Base-by-base conservation (phyloP, 2,888 invertebrate species). In the Glyphotaelius pellucidus region DNA sequence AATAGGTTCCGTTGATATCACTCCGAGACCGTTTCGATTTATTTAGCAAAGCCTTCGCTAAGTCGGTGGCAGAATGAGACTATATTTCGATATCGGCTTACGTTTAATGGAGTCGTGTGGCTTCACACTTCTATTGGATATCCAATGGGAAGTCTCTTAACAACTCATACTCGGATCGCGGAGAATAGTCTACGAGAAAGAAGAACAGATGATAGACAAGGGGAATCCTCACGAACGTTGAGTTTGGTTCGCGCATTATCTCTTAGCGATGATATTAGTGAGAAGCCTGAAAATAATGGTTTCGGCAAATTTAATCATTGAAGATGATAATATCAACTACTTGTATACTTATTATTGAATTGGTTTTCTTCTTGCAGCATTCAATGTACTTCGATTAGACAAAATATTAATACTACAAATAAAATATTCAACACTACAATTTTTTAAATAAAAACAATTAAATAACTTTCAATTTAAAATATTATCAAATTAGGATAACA, bases 21-120 rank as follows among this genome's bases (percentile, higher is more conserved):
- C 5, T 19, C 38, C 84, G n/a, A 35, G 14, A 38, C 52, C 52
- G 25, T 19, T 52, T 67, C 67, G 25, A 67, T 67, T 67, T 67
- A 67, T n/a, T n/a, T 25, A 47, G 47, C 47, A 47, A 67, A 67
- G 52, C 52, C 52, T 67, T 7, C 4, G 67, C 15, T 86, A 47
- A 88, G 88, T 32, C 88, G 25, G 79, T 88, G 25, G 32, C 67
- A 30, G 83, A 89, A 79, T 90, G 80, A 87, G 84, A 79, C 42
- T 91, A 85, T 86, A 86, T 67, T 79, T 90, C 91, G 31, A 85
- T 38, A 91, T n/a, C 35, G 87, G 92, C 89, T 93, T 92, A 93
- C 42, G 86, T 90, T 90, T 93, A 93, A 93, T 93, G 91, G 93
- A 92, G 91, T 90, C 91, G 88, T 89, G 88, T 47, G 93, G 93